Evolutionary conservation across 1,140 invertebrate species (phyloP), one percentile per base, ranked within the genome.

Genomic region (Halesus radiatus): DNA sequence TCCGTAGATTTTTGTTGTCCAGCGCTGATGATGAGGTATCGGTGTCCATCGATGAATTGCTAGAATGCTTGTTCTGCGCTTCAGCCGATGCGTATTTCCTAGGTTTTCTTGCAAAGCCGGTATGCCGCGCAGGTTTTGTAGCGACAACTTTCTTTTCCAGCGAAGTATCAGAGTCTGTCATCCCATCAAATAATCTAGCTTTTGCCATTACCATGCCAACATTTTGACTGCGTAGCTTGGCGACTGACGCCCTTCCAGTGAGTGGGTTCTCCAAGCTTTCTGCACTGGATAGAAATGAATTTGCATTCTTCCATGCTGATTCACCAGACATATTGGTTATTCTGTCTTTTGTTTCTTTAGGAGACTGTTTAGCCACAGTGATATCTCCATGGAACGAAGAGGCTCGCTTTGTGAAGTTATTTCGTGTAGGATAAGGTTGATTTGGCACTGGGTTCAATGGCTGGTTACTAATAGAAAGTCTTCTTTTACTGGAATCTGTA

Each of bases 171-270:
- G 82, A 83, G 74, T 83, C 82, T 13, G 85, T 87, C 50, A 91
- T 86, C 8, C 89, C 89, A 82, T 93, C 92, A 83, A 94, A 94
- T 5, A 93, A 85, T 84, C 91, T 92, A 0, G 92, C 92, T 87
- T 93, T 93, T 0, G 91, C 92, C 45, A 93, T 82, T 0, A 94
- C 93, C 92, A 93, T 93, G 6, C 93, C 93, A 10, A 92, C 92
- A 84, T 94, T 94, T 85, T 93, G 92, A 45, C 88, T 89, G 52
- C 92, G 86, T 6, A 94, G 84, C 84, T 92, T 91, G 0, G 91
- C 92, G 5, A 94, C 88, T 0, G 93, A 94, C 1, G 91, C 90
- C 62, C 93, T 87, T 16, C 91, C 90, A 3, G 82, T 83, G 15
- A 83, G 58, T 16, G 78, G 78, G 62, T 83, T 83, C 20, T 77